Base-by-base conservation (phyloP, 2,888 invertebrate species). In the Sussaba pulchella region DNA sequence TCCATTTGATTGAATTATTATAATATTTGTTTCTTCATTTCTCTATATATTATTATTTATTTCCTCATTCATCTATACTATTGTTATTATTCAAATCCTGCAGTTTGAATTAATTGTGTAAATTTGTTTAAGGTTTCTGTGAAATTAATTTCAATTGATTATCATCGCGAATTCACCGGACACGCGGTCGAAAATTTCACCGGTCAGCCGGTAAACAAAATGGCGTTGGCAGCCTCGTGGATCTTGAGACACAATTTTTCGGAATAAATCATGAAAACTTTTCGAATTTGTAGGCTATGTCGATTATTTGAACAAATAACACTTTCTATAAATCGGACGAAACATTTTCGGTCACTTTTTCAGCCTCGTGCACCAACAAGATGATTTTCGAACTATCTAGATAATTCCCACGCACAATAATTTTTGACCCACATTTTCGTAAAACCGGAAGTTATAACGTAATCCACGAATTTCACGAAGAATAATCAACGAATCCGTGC, bases 381-480 rank as follows among this genome's bases (percentile, higher is more conserved):
- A 10, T 31, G 10, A 36, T 36, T 57, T 31, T 31, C 14, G 6
- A 54, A 54, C 14, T 8, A 54, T 54, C 14, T 31, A 54, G 14
- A 31, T 31, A 54, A 54, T 26, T 17, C 21, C n/a, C n/a, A n/a
- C n/a, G n/a, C 17, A 17, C 12, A 2, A 31, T 54, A 3, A 14
- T 10, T 14, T n/a, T 12, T 14, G 6, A 54, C n/a, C 12, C 26
- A 6, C 3, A 26, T 26, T 4, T 54, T 54, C n/a, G 31, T n/a
- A n/a, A 47, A 54, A 26, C 71, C 64, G 71, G 71, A 59, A 47
- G 36, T 24, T 43, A 64, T 45, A n/a, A 47, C n/a, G 45, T 69
- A 82, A 82, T 82, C 78, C 74, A 19, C 54, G 12, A 61, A 81
- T 78, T 67, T n/a, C 10, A 1, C n/a, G 10, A 43, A 45, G 14